Base-by-base conservation (phyloP, 2,797 vertebrate species). In the Clarias pachynema region DNA sequence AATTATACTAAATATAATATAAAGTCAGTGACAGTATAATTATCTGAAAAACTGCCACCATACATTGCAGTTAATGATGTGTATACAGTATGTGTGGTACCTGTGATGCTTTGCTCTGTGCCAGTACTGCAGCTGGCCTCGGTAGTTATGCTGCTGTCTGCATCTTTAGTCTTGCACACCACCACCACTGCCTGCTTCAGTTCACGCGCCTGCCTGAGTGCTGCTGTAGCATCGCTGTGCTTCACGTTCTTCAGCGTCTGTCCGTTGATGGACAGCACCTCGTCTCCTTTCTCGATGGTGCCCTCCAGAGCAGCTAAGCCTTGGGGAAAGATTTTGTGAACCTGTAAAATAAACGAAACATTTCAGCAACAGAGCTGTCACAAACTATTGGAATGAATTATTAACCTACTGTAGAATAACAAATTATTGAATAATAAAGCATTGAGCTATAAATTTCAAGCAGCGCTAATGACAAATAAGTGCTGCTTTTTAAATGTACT, bases 211-310 rank as follows among this genome's bases (percentile, higher is more conserved):
- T 97, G 96, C 2, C 97, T 94, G 82, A 99, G 88, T 70, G 96
- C 95, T 0, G 93, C 92, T 2, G 96, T 96, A 63, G 97, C 97
- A 0, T 97, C 96, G 0, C 69, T 90, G 86, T 99, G 98, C 0
- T 95, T 96, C 0, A 95, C 90, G 0, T 95, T 95, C 79, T 96
- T 96, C 53, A 99, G 95, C 0, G 95, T 96, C 86, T 97, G 97
- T 15, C 98, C 98, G 0, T 99, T 99, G 87, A 99, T 96, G 10
- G 98, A 99, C 81, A 99, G 88, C 0, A 99, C 96, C 91, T 97
- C 96, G 0, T 97, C 96, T 74, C 97, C 97, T 92, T 96, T 98
- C 91, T 97, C 95, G 70, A 99, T 97, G 16, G 98, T 99, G n/a
- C 98, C 98, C 91, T 99, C 97, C 91, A 97, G 96, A 84, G 94